These are phyloP conservation scores for Athalia rosae DNA, from an alignment of 2,888 invertebrate species.

Conservation along the genomic window DNA sequence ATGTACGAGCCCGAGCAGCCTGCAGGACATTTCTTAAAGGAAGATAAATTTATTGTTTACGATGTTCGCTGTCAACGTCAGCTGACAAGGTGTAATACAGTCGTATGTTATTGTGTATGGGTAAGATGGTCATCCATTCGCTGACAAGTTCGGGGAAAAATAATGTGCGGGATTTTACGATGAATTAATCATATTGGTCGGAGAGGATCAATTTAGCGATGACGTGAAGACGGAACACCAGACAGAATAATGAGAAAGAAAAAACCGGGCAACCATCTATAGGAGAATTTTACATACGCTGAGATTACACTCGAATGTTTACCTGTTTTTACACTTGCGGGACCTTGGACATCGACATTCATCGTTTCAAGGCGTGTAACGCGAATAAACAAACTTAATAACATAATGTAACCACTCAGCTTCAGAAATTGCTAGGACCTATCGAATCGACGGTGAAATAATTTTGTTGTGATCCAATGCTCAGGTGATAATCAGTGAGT, in stretches of 20 bases:
- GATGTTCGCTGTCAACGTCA: constrained; percentile 36
- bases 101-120: not conserved
- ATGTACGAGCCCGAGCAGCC: not conserved
- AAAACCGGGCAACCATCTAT: too few species aligned
- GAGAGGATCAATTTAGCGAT: too few species aligned
- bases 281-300: too few species aligned
- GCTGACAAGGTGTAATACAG: constrained; percentile 2
- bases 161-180: not conserved
- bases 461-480: not conserved
- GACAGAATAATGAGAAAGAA: too few species aligned
- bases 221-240: too few species aligned
- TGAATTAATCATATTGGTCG: not conserved
- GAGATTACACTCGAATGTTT: too few species aligned
- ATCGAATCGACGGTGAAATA: not conserved
- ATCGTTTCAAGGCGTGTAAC: too few species aligned
- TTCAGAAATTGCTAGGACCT: too few species aligned
- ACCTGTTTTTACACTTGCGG: too few species aligned
- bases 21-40: not conserved
- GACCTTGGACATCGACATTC: too few species aligned
- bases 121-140: not conserved
- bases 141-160: constrained; percentile 23
- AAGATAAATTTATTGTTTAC: constrained; percentile 33
- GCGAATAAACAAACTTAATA: too few species aligned
- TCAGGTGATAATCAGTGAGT: constrained; percentile 1
- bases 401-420: too few species aligned